phyloP scores from a whole-genome alignment of 35 echinoderm and acorn worm genomes.

The Lytechinus variegatus region DNA sequence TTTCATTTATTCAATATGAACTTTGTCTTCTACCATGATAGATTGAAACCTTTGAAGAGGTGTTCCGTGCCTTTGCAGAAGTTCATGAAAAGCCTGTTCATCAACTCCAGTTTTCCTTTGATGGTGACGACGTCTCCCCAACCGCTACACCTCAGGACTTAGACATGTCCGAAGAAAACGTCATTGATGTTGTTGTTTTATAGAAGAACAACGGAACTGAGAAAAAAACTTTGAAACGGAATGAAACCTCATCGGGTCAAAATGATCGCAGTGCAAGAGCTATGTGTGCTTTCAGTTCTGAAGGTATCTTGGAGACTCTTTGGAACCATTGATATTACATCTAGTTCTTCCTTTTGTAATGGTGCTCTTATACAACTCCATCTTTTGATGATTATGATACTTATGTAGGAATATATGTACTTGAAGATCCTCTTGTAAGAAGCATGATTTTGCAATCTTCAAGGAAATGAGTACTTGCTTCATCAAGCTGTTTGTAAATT shows the following conservation, averaged over 20 bases:
- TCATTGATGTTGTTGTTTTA: conserved; percentile 18
- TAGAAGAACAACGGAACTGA: neutral
- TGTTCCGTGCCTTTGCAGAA: neutral
- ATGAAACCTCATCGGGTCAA: no score
- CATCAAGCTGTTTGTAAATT: no score
- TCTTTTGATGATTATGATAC: neutral
- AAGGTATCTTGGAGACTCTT: neutral
- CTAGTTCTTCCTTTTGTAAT: neutral
- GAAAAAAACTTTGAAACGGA: no score
- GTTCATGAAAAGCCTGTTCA: neutral
- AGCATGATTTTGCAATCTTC: no score
- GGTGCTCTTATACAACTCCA: neutral
- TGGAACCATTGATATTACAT: neutral
- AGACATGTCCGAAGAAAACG: conserved; percentile 57
- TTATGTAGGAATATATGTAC: no score
- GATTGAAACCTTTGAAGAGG: neutral
- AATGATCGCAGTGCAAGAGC: neutral
- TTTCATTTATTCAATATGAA: no score
- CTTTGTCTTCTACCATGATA: neutral
- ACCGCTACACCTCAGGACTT: conserved; percentile 41
- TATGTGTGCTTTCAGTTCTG: neutral
- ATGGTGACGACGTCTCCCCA: conserved; percentile 54
- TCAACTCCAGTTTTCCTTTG: conserved; percentile 52
- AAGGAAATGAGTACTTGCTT: no score
- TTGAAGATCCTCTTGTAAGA: no score